Conservation (phyloP, 2,888 invertebrate genomes). For the Cephus nigrinus region DNA sequence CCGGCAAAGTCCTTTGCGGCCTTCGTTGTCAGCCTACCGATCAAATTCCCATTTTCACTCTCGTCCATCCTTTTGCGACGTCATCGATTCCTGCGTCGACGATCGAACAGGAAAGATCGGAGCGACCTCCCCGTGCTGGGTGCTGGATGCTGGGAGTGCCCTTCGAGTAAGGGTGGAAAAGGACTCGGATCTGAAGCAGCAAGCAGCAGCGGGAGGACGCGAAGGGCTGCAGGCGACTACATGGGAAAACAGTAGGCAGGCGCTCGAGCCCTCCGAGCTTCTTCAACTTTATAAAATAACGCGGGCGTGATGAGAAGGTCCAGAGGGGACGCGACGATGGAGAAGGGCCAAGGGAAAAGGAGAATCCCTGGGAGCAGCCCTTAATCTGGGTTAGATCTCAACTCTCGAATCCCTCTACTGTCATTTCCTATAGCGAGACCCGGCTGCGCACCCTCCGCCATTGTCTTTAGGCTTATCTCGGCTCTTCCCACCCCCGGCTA, state of each 20-base stretch:
- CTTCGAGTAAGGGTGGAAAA: too few relatives aligned
- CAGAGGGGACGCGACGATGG: neutral
- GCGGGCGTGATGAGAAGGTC: constrained; percentile 19
- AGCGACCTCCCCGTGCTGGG: too few relatives aligned
- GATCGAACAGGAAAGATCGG: too few relatives aligned
- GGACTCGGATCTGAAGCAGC: too few relatives aligned
- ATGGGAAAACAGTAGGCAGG: too few relatives aligned
- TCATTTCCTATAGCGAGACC: constrained; percentile 15
- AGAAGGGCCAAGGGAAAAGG: neutral
- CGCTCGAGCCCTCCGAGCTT: constrained; percentile 28
- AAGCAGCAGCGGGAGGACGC: too few relatives aligned
- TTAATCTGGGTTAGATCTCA: constrained; percentile 51
- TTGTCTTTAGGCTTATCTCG: constrained; percentile 53
- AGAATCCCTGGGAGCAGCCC: constrained; percentile 24
- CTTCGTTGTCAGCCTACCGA: neutral
- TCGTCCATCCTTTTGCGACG: neutral
- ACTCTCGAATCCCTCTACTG: constrained; percentile 22
- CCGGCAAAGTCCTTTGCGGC: too few relatives aligned
- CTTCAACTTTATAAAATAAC: constrained; percentile 49
- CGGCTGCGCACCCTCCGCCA: constrained; percentile 30
- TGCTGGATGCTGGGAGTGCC: too few relatives aligned
- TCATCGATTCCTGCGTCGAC: constrained; percentile 3
- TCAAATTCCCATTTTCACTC: neutral
- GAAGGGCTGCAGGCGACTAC: too few relatives aligned
- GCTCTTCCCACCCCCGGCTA: neutral